Evolutionary conservation across 1,140 invertebrate genomes (phyloP).

Genomic region (Calycopis cecrops): DNA sequence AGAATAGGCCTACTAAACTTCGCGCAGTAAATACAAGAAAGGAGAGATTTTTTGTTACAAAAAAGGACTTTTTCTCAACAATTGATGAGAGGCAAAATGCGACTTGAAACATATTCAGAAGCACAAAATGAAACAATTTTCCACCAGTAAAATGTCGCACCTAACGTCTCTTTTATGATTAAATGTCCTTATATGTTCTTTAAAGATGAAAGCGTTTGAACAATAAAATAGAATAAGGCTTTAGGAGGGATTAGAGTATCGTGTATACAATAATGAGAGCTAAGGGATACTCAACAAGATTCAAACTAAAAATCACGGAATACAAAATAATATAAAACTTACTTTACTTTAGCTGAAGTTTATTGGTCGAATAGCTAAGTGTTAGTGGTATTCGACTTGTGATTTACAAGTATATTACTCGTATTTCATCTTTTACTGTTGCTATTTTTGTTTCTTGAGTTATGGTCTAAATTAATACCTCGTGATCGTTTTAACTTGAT

Average conservation of each 20-base stretch:
- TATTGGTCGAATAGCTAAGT: no score
- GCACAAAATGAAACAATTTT: constrained; percentile 17
- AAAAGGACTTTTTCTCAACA: constrained; percentile 25
- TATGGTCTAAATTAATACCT: no score
- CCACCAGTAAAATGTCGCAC: constrained; percentile 10
- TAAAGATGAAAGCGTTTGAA: constrained; percentile 2
- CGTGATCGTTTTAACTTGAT: no score
- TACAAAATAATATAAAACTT: no score
- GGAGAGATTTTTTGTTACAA: constrained; percentile 35
- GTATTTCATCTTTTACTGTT: no score
- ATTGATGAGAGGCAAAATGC: constrained; percentile 18
- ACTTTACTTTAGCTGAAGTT: no score
- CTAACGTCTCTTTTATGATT: constrained; percentile 12
- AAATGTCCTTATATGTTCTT: constrained; percentile 7
- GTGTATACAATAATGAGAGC: not conserved
- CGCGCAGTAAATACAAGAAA: constrained; percentile 54
- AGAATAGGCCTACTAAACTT: constrained; percentile 51
- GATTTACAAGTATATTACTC: no score
- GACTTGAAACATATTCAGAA: constrained; percentile 8
- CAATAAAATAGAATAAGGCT: constrained; percentile 8
- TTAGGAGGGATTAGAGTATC: not conserved
- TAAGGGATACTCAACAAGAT: no score
- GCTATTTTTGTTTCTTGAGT: no score
- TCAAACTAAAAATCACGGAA: no score
- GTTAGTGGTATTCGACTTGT: no score